A percentile compares a stretch with the other conserved stretches of the same genome.
phyloP scores from a whole-genome alignment of 2,797 vertebrate genomes.

The Ambastaia sidthimunki region DNA sequence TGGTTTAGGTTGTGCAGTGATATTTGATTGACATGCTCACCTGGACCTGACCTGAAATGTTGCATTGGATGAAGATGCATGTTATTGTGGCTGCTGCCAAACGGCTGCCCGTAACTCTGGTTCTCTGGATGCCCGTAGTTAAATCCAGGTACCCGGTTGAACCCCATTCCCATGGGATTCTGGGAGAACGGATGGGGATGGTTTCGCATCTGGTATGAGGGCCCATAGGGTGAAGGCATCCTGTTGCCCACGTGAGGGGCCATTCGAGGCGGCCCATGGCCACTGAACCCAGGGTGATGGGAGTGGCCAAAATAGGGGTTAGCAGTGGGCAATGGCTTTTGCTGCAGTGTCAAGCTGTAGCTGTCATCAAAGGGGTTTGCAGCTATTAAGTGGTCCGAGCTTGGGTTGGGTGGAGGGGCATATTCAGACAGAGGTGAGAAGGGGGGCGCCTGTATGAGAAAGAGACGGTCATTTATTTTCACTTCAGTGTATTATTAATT shows the following conservation, averaged over 20 bases:
- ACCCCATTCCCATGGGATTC: constrained; percentile 76
- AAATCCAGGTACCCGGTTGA: constrained; percentile 77
- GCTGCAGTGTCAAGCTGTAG: constrained; percentile 77
- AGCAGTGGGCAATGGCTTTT: constrained; percentile 75
- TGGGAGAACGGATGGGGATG: constrained; percentile 79
- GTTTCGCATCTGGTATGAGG: constrained; percentile 77
- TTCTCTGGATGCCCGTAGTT: constrained; percentile 61
- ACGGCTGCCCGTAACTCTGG: not conserved
- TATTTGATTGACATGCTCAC: constrained; percentile 76
- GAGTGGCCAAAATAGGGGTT: constrained; percentile 75
- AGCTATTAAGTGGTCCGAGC: constrained; percentile 84
- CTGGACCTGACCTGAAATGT: constrained; percentile 76
- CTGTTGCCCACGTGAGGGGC: constrained; percentile 78
- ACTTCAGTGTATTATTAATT: no score
- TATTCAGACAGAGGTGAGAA: constrained; percentile 83
- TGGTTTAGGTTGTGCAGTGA: constrained; percentile 70
- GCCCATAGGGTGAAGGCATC: constrained; percentile 75
- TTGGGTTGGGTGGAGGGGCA: constrained; percentile 83
- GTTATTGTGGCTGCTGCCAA: constrained; percentile 62
- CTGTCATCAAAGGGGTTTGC: constrained; percentile 88
- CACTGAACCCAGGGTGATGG: constrained; percentile 75
- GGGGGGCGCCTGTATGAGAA: constrained; percentile 70
- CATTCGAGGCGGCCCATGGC: constrained; percentile 80
- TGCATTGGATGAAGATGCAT: constrained; percentile 72
- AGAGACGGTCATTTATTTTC: not conserved